Evolutionary conservation across 2,113 vertebrate species (phyloP), one percentile per base, ranked within the genome.

Genomic region (Gorsachius goisagi): DNA sequence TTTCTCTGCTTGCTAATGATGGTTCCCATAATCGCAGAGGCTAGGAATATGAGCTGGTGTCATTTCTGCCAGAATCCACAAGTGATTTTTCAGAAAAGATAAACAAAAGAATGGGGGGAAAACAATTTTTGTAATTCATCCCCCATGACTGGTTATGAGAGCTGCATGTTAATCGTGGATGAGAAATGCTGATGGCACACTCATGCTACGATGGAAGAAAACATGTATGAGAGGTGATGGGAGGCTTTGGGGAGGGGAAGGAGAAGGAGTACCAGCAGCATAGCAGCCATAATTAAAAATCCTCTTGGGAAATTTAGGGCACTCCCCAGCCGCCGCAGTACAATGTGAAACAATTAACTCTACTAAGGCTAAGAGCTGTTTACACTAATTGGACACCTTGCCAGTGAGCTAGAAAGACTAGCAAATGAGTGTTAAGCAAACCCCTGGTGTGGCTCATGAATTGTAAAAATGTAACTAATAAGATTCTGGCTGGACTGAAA

Each of bases 321-420:
- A 37, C 11, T 82, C 79, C 59, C 35, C 39, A 75, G 27, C 20
- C 2, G 0, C 53, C 0, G 0, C 77, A 0, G 0, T 79, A 59
- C 30, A 23, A 52, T 0, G 3, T 55, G 72, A 76, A 90, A 94
- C 89, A 89, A 79, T 68, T 91, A 89, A 81, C 68, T 22, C 58
- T 78, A 71, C 21, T 49, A 72, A 78, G 90, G 83, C 82, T 82
- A 64, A 4, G 85, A 89, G 86, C 82, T 88, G 63, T 37, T 95
- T 50, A 74, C 59, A 62, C 81, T 96, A 92, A 96, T 93, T 96
- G 96, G 88, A 83, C 86, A 82, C 67, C 5, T 11, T 55, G 52
- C 71, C 79, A 88, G 63, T 8, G 47, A 95, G 87, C 72, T 59
- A 50, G 85, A 35, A 72, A 80, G 69, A 75, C 67, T 44, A 89